Evolutionary conservation across 2,888 invertebrate genomes (phyloP).

Genomic region (Hanleya hanleyi): DNA sequence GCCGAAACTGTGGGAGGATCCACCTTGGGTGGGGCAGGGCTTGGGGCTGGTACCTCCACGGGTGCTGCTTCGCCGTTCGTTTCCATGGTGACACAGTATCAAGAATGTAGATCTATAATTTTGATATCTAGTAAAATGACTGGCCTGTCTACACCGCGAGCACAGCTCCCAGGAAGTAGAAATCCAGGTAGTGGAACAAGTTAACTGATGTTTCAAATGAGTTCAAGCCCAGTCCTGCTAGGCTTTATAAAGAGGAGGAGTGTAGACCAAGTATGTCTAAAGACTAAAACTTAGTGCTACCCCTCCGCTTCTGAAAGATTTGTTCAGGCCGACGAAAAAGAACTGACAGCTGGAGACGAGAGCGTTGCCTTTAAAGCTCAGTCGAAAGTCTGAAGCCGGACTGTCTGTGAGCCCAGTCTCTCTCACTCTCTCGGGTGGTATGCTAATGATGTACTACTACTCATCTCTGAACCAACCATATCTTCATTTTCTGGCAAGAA

Average conservation of each 20-base stretch:
- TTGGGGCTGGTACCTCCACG: background rate
- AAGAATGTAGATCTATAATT: background rate
- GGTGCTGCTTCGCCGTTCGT: background rate
- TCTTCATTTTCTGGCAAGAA: background rate
- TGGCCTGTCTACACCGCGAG: background rate
- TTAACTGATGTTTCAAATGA: background rate
- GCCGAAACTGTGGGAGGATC: constrained; percentile 7
- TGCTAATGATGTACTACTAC: constrained; percentile 7
- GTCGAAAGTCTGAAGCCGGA: background rate
- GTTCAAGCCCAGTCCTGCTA: constrained; percentile 7
- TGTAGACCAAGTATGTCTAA: constrained; percentile 7
- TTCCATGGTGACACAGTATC: constrained; percentile 2
- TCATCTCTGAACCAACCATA: background rate
- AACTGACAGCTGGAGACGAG: background rate
- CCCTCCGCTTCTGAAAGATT: constrained; percentile 10
- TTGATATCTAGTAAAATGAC: background rate
- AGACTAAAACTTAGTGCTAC: constrained; percentile 1
- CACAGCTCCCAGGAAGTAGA: background rate
- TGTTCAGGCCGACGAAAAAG: constrained; percentile 4
- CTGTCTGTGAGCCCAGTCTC: background rate
- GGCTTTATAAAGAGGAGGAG: constrained; percentile 2
- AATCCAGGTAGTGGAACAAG: background rate
- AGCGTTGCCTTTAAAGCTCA: constrained; percentile 9
- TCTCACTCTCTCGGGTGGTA: background rate
- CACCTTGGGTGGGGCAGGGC: background rate